Percentiles rank a stretch among this genome's conserved stretches.
phyloP scores from a whole-genome alignment of 2,797 vertebrate genomes.

The Trachops cirrhosus region DNA sequence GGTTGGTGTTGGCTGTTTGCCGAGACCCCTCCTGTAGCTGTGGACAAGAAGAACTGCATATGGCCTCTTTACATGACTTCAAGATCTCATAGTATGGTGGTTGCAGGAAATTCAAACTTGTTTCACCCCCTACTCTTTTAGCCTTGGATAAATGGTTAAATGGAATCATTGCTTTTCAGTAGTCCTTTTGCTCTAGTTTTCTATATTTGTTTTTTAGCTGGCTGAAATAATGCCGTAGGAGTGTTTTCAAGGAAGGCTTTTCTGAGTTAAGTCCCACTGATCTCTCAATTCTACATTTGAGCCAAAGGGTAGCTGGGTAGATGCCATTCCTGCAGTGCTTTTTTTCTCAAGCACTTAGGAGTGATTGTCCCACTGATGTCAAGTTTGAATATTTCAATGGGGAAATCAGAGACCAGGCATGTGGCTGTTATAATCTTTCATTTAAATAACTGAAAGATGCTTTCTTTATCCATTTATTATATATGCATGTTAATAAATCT shows the following conservation, averaged over 20 bases:
- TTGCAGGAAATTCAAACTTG: background rate
- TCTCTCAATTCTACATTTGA: background rate
- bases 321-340: background rate
- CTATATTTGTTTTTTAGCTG: background rate
- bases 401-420: background rate
- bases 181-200: background rate
- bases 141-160: background rate
- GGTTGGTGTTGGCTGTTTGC: background rate
- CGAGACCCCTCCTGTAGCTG: background rate
- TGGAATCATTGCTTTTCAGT: background rate
- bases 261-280: background rate
- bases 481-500: background rate
- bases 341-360: background rate
- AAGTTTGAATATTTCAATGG: background rate
- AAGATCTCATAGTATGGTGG: rapidly evolving
- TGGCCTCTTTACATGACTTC: background rate
- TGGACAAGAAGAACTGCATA: background rate
- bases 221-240: background rate
- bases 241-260: background rate
- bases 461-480: background rate
- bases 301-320: background rate
- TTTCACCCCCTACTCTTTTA: background rate
- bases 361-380: background rate
- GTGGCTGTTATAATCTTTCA: background rate
- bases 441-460: background rate